A percentile compares a stretch with the other conserved stretches of the same genome.
phyloP scores from a whole-genome alignment of 2,888 invertebrate genomes.

The Lasioglossum leucozonium region DNA sequence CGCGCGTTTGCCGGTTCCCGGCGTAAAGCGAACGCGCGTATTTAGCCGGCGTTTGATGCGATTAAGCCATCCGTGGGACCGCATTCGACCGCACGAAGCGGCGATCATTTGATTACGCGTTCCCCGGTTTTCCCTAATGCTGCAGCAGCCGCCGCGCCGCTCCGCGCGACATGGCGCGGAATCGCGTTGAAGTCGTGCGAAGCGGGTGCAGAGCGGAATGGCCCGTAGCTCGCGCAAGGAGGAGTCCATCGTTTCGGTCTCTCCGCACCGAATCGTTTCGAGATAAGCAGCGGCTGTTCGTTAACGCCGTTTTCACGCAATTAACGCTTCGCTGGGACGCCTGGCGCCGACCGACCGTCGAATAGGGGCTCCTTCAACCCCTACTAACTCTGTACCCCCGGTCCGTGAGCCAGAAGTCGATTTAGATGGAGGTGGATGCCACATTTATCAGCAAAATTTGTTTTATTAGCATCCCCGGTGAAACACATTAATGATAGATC shows the following conservation, averaged over 20 bases:
- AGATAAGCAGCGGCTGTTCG: conserved; percentile 61
- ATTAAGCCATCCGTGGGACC: conserved; percentile 48
- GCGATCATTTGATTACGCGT: conserved; percentile 50
- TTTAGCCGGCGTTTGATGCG: conserved; percentile 50
- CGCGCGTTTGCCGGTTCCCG: conserved; percentile 26
- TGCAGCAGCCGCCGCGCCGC: neutral
- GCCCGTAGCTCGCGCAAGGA: conserved; percentile 15
- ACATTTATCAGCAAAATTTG: neutral
- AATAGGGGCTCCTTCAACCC: conserved; percentile 9
- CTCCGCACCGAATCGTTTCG: conserved; percentile 13
- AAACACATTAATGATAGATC: neutral
- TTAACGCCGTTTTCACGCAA: conserved; percentile 76
- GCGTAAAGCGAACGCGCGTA: conserved; percentile 41
- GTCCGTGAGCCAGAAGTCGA: neutral
- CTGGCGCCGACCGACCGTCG: neutral
- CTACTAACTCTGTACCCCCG: neutral
- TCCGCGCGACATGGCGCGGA: neutral
- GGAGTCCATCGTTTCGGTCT: conserved; percentile 19
- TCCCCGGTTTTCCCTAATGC: conserved; percentile 35
- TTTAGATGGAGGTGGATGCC: neutral
- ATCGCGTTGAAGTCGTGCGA: neutral
- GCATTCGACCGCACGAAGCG: conserved; percentile 42
- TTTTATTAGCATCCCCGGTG: neutral
- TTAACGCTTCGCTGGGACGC: conserved; percentile 60
- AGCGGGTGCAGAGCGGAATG: neutral